These are phyloP conservation scores for Cryptotis parvus DNA, from an alignment of 2,113 vertebrate genomes.

Conservation along the genomic window DNA sequence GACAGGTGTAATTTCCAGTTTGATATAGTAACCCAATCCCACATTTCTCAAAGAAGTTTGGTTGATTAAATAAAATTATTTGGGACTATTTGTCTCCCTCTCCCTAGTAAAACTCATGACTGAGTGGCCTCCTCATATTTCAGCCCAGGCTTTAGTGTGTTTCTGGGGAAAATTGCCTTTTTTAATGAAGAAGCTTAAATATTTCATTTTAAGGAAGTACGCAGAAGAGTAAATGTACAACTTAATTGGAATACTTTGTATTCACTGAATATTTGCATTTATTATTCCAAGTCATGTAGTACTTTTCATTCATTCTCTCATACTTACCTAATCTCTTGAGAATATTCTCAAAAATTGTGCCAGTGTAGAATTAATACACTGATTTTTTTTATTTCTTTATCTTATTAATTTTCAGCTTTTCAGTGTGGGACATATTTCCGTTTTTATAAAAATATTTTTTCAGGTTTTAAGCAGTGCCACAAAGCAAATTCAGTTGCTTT, in stretches of 20 bases:
- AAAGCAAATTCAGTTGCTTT: not conserved
- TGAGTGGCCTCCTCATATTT: conserved; percentile 61
- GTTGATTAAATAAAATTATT: conserved; percentile 67
- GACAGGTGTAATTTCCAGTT: conserved; percentile 58
- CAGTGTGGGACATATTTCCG: not conserved
- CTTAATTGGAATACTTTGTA: conserved; percentile 69
- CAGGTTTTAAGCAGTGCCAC: not conserved
- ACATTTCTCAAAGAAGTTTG: conserved; percentile 54
- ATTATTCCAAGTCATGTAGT: conserved; percentile 45
- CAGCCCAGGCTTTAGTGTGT: conserved; percentile 42
- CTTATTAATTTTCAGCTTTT: conserved; percentile 36
- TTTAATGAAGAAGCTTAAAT: conserved; percentile 53
- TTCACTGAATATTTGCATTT: conserved; percentile 68
- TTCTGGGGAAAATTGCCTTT: conserved; percentile 56
- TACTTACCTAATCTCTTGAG: not conserved
- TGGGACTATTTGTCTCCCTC: conserved; percentile 54
- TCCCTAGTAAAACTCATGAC: conserved; percentile 57
- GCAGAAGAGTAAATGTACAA: conserved; percentile 57
- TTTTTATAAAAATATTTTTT: not conserved
- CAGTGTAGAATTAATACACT: conserved; percentile 17
- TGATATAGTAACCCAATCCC: conserved; percentile 50
- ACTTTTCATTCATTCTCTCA: conserved; percentile 48
- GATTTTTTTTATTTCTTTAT: not conserved
- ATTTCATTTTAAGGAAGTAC: conserved; percentile 53
- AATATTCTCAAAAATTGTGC: not conserved